Evolutionary conservation across 2,888 invertebrate species (phyloP).

Genomic region (Entomobrya multifasciata): DNA sequence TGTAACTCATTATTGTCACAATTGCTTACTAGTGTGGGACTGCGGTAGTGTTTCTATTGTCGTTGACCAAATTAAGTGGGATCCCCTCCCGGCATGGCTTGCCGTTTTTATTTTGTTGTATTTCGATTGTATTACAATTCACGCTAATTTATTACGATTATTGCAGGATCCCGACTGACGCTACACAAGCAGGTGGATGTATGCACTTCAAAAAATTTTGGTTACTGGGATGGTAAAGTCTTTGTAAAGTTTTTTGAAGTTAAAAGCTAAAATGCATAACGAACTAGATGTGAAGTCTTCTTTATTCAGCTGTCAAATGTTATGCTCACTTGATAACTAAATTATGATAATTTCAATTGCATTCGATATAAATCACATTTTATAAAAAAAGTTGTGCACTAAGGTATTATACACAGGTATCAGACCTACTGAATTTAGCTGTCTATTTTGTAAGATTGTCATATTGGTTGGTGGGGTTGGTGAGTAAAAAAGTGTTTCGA

Average conservation of each 20-base stretch:
- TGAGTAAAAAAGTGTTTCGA: conserved; percentile 7
- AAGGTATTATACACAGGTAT: background rate
- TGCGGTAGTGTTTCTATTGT: conserved; percentile 37
- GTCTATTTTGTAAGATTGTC: conserved; percentile 37
- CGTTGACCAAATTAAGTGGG: conserved; percentile 57
- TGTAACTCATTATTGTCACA: conserved; percentile 12
- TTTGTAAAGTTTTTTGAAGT: conserved; percentile 1
- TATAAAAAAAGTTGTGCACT: background rate
- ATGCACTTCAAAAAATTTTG: background rate
- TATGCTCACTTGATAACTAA: conserved; percentile 54
- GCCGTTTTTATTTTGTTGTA: conserved; percentile 24
- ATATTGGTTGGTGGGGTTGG: background rate
- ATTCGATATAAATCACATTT: background rate
- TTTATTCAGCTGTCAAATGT: conserved; percentile 47
- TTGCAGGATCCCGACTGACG: background rate
- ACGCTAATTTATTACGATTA: background rate
- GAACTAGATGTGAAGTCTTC: conserved; percentile 42
- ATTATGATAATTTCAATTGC: conserved; percentile 35
- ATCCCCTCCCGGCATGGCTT: too few species aligned
- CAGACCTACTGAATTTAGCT: too few species aligned
- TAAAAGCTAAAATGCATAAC: conserved; percentile 47
- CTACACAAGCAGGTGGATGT: background rate
- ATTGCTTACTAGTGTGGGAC: background rate
- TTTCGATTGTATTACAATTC: conserved; percentile 29
- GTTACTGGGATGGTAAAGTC: background rate